Base-by-base conservation (phyloP, 2,113 vertebrate genomes). In the Scomber colias region DNA sequence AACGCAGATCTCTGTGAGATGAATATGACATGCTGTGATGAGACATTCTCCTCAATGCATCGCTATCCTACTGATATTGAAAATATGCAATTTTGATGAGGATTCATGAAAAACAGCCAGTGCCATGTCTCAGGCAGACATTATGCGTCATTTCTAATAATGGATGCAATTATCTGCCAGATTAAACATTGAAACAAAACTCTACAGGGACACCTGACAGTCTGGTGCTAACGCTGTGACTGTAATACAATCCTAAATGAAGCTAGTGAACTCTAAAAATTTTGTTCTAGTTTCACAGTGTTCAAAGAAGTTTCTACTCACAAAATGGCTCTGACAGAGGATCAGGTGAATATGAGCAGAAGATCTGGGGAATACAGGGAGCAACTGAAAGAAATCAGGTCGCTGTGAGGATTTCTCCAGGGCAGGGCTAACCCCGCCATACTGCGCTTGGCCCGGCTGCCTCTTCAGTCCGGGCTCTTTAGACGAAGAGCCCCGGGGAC, bases 391-490 rank as follows among this genome's bases (percentile, higher is more conserved):
- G 54, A 80, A 87, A 93, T 82, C 81, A 91, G 91, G 92, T 90
- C 85, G 63, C 74, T 9, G 57, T 51, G 87, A 76, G 72, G 79
- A 87, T 85, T 88, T 89, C 92, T 92, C 82, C 83, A 68, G 92
- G 88, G 89, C 72, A 82, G 61, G 81, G 83, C 90, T 88, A 76
- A 93, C 92, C 85, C 64, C 65, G 21, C 74, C 82, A 64, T 81
- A 72, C 87, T 67, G 84, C 3, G 60, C 81, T 81, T 76, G 88
- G 89, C 85, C 83, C 60, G 74, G 54, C 81, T 78, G 84, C 79
- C 83, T 82, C 74, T 79, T 64, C 76, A 49, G 77, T 40, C 53
- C 61, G 2, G 77, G 76, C 77, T 87, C 80, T 86, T 78, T 66
- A 83, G 82, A 83, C 69, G 27, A 77, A 46, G 66, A 74, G 76